Evolutionary conservation across 1,140 invertebrate species (phyloP).

Genomic region (Aphelenchoides besseyi): DNA sequence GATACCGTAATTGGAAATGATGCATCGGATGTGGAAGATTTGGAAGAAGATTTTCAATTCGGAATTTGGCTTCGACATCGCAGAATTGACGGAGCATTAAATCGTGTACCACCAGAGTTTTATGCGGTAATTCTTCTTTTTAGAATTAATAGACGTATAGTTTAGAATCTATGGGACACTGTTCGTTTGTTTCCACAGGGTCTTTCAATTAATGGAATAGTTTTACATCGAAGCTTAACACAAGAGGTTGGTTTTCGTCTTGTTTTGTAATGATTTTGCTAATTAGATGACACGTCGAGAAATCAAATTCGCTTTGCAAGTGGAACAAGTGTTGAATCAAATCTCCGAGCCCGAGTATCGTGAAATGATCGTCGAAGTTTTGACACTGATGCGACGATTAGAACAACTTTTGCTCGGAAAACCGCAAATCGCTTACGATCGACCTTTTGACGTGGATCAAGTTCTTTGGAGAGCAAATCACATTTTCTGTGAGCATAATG

Average conservation of each 20-base stretch:
- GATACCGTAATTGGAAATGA: slow-evolving; percentile 30
- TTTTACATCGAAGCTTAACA: slow-evolving; percentile 55
- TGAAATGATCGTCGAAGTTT: slow-evolving; percentile 91
- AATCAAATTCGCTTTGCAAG: slow-evolving; percentile 93
- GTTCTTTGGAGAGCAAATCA: slow-evolving; percentile 88
- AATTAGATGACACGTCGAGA: slow-evolving; percentile 89
- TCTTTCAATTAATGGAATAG: slow-evolving; percentile 53
- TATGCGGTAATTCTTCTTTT: slow-evolving; percentile 84
- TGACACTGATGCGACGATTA: slow-evolving; percentile 74
- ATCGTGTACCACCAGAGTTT: slow-evolving; percentile 90
- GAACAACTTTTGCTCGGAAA: slow-evolving; percentile 48
- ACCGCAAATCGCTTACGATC: slow-evolving; percentile 68
- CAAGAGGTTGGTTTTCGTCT: slow-evolving; percentile 48
- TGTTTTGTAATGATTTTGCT: slow-evolving; percentile 11
- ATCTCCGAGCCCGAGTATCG: slow-evolving; percentile 97
- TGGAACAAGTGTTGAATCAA: slow-evolving; percentile 92
- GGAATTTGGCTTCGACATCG: slow-evolving; percentile 92
- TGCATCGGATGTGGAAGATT: slow-evolving; percentile 55
- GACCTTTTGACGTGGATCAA: slow-evolving; percentile 84
- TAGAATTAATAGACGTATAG: slow-evolving; percentile 15
- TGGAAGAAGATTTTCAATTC: slow-evolving; percentile 70
- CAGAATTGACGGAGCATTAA: slow-evolving; percentile 89
- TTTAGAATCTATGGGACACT: slow-evolving; percentile 59
- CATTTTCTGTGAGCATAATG: slow-evolving; percentile 93
- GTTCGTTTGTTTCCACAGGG: slow-evolving; percentile 60